phyloP scores from a whole-genome alignment of 2,113 vertebrate genomes.

The Vulpes lagopus region DNA sequence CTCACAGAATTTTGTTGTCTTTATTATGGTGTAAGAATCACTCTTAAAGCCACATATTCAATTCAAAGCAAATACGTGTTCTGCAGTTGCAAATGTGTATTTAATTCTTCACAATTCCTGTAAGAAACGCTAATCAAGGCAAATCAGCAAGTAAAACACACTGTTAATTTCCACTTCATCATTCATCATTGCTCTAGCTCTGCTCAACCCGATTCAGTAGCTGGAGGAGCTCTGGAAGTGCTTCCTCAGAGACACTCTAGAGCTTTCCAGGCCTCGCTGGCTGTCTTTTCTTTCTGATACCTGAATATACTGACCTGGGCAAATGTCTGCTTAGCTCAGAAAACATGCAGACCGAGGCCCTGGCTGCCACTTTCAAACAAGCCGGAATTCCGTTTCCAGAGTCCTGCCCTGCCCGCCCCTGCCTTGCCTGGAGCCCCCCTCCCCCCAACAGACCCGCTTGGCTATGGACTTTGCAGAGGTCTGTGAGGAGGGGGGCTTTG shows the following conservation, averaged over 20 bases:
- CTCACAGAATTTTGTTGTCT: neutral
- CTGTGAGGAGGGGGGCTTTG: neutral
- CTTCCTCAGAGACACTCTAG: neutral
- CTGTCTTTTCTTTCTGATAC: fast-evolving
- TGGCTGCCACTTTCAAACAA: neutral
- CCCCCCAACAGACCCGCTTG: neutral
- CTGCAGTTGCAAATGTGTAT: neutral
- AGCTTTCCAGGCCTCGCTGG: neutral
- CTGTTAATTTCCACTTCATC: neutral
- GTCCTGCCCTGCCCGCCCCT: neutral
- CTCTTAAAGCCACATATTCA: neutral
- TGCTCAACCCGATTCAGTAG: neutral
- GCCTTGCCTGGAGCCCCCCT: neutral
- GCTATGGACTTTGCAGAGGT: neutral
- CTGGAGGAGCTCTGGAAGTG: neutral
- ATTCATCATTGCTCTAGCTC: too few species aligned
- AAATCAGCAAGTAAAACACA: neutral
- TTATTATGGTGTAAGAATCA: neutral
- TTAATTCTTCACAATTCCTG: slow-evolving; percentile 10
- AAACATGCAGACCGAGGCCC: neutral
- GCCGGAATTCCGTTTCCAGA: neutral
- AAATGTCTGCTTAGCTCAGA: neutral
- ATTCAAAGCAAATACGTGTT: neutral
- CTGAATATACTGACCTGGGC: neutral
- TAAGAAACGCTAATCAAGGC: neutral